These are phyloP conservation scores for Coilia nasus DNA, from an alignment of 2,797 vertebrate species.

Conservation along the genomic window DNA sequence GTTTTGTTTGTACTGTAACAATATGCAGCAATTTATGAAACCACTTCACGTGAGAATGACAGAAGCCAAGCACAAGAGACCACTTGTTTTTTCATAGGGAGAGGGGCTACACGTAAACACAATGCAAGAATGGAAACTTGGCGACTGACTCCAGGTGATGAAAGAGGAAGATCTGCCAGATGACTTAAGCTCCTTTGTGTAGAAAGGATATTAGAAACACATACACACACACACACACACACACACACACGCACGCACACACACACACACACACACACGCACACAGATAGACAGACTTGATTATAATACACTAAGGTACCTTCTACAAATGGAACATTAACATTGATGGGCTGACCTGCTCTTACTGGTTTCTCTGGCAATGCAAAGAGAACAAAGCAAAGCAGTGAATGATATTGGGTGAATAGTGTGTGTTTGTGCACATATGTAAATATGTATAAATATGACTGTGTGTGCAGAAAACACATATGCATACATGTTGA, in stretches of 20 bases:
- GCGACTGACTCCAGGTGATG: too few relatives aligned
- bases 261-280: constrained; percentile 20
- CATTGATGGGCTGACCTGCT: too few relatives aligned
- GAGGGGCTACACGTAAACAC: background rate
- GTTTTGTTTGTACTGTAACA: background rate
- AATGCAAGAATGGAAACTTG: background rate
- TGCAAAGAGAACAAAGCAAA: background rate
- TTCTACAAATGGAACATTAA: background rate
- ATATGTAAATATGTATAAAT: background rate
- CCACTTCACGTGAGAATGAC: background rate
- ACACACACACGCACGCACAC: constrained; percentile 12
- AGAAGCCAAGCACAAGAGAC: background rate
- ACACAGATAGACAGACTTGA: too few relatives aligned
- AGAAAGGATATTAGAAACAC: background rate
- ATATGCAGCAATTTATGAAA: too few relatives aligned
- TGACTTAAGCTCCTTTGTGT: too few relatives aligned
- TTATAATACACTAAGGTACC: too few relatives aligned
- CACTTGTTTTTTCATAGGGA: background rate
- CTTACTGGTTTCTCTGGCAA: too few relatives aligned
- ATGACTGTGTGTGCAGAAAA: background rate
- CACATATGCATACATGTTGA: too few relatives aligned
- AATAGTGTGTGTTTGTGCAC: background rate
- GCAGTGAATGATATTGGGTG: too few relatives aligned
- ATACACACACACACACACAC: constrained; percentile 27
- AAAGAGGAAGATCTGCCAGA: too few relatives aligned